These are phyloP conservation scores for Dipodomys merriami DNA, from an alignment of 2,113 vertebrate genomes.

Conservation along the genomic window DNA sequence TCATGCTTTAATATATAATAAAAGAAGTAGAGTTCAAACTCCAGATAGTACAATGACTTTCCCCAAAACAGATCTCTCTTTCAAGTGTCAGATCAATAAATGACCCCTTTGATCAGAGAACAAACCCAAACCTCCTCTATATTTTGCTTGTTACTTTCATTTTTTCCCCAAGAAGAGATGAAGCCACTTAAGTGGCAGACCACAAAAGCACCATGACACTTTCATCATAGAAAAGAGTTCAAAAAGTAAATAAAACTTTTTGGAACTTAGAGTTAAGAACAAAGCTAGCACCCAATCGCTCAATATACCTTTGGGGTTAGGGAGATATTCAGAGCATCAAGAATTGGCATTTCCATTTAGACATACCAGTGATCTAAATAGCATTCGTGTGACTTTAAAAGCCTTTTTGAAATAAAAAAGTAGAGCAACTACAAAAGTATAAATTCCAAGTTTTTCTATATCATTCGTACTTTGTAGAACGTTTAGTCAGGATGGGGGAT, in stretches of 20 bases:
- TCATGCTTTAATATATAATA: constrained; percentile 79
- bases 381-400: constrained; percentile 84
- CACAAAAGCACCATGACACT: constrained; percentile 82
- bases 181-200: constrained; percentile 84
- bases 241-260: constrained; percentile 85
- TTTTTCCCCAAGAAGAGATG: constrained; percentile 76
- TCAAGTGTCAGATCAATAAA: constrained; percentile 85
- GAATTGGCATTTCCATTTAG: constrained; percentile 81
- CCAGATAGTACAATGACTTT: constrained; percentile 79
- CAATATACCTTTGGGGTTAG: constrained; percentile 82
- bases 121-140: constrained; percentile 82
- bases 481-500: constrained; percentile 55
- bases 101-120: constrained; percentile 86
- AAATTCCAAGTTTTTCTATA: constrained; percentile 82
- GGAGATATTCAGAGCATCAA: constrained; percentile 83
- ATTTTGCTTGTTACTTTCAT: constrained; percentile 85
- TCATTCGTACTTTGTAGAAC: constrained; percentile 71
- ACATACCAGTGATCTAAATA: constrained; percentile 84
- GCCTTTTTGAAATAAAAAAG: constrained; percentile 84
- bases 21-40: constrained; percentile 80
- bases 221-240: constrained; percentile 83
- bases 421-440: constrained; percentile 84
- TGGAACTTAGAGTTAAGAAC: constrained; percentile 83
- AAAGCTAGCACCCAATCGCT: constrained; percentile 82
- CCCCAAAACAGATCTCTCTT: constrained; percentile 83